Conservation (phyloP, 2,888 invertebrate species). For the Eupithecia subumbrata region DNA sequence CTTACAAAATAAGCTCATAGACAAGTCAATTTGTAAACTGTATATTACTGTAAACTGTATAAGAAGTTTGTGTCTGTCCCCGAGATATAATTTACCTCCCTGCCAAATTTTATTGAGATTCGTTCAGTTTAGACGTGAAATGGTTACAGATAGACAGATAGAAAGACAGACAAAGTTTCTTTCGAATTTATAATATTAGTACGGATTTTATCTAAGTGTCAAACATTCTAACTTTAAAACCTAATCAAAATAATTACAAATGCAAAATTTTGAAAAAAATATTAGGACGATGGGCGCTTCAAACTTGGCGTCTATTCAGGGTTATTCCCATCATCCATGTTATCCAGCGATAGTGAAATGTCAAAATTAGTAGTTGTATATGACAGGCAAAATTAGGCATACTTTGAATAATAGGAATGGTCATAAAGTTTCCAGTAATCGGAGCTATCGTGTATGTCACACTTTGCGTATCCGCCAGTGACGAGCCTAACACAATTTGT, state of each 20-base stretch:
- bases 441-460: not conserved
- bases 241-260: not conserved
- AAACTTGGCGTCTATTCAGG: not conserved
- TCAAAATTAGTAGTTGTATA: not conserved
- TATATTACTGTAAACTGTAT: no score
- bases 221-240: no score
- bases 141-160: no score
- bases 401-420: not conserved
- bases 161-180: no score
- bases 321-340: not conserved
- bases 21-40: no score
- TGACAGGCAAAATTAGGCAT: not conserved
- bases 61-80: no score
- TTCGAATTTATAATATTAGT: no score
- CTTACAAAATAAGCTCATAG: no score
- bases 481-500: slow-evolving; percentile 27
- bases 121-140: no score
- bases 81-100: no score
- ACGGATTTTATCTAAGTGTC: no score
- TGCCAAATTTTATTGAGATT: no score
- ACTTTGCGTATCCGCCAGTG: slow-evolving; percentile 11
- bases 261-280: not conserved
- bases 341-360: not conserved
- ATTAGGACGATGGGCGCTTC: not conserved
- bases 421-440: not conserved